Evolutionary conservation across 1,140 invertebrate species (phyloP).

Genomic region (Drosophila sp.): DNA sequence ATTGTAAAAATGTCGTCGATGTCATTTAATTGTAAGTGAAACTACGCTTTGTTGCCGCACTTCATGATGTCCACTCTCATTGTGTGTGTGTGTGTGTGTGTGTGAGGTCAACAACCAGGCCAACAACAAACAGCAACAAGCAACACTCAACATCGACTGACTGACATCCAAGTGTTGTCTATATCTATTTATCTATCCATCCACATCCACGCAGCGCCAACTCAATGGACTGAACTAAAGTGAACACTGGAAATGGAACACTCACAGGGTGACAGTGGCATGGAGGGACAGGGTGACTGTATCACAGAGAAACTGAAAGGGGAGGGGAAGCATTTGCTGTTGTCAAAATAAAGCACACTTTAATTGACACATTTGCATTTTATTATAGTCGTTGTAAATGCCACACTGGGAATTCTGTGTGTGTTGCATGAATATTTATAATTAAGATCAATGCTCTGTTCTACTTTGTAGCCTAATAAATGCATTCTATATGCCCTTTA

Average conservation of each 20-base stretch:
- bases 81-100: constrained; percentile 35
- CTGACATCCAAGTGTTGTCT: constrained; percentile 66
- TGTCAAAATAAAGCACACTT: constrained; percentile 82
- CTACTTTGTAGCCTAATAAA: not conserved
- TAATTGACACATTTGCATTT: constrained; percentile 83
- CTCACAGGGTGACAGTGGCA: not conserved
- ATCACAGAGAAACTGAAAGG: not conserved
- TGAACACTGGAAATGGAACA: constrained; percentile 9
- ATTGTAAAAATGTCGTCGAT: constrained; percentile 77
- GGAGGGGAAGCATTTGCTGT: constrained; percentile 48
- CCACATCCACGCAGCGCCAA: constrained; percentile 16
- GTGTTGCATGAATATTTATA: constrained; percentile 70
- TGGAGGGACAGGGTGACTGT: not conserved
- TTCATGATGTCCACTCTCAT: constrained; percentile 16
- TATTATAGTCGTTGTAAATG: constrained; percentile 58
- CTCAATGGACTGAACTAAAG: not conserved
- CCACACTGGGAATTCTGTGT: constrained; percentile 51
- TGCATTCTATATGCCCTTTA: not conserved
- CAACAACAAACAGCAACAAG: constrained; percentile 53
- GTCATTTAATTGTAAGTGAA: constrained; percentile 83
- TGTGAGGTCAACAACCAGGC: constrained; percentile 75
- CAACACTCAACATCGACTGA: constrained; percentile 55
- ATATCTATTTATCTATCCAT: constrained; percentile 44
- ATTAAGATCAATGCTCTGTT: constrained; percentile 48
- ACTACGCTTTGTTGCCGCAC: constrained; percentile 71